Percentiles rank a stretch among this genome's conserved stretches.
phyloP scores from a whole-genome alignment of 2,113 vertebrate species.

The Engystomops pustulosus region DNA sequence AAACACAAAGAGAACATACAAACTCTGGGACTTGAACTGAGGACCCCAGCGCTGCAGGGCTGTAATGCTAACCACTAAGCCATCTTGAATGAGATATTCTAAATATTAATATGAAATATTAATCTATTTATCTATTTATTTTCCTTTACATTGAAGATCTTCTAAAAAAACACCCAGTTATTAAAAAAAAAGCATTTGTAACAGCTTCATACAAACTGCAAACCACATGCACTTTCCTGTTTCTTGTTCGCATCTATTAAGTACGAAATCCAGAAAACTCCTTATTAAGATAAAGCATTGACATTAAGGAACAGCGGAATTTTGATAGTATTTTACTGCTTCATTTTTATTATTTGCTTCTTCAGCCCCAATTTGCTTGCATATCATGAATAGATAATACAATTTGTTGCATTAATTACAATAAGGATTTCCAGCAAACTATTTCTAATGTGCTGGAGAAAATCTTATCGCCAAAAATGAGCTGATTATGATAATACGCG shows the following conservation, averaged over 20 bases:
- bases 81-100: too few species aligned
- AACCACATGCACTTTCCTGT: background rate
- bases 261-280: background rate
- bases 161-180: background rate
- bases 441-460: conserved; percentile 28
- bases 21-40: too few species aligned
- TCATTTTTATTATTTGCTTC: conserved; percentile 40
- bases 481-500: conserved; percentile 38
- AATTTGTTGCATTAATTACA: conserved; percentile 41
- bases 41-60: too few species aligned
- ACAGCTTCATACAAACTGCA: background rate
- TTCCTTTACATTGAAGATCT: background rate
- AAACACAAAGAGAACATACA: too few species aligned
- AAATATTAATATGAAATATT: too few species aligned
- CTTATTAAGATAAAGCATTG: conserved; percentile 43
- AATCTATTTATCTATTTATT: too few species aligned
- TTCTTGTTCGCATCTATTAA: background rate
- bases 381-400: conserved; percentile 47
- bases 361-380: conserved; percentile 23
- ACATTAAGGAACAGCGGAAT: conserved; percentile 22
- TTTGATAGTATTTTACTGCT: conserved; percentile 37
- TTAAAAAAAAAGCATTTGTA: background rate
- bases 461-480: conserved; percentile 23
- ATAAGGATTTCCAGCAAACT: conserved; percentile 43
- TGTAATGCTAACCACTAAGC: too few species aligned